Conservation (phyloP, 2,113 vertebrate species). For the Python bivittatus region DNA sequence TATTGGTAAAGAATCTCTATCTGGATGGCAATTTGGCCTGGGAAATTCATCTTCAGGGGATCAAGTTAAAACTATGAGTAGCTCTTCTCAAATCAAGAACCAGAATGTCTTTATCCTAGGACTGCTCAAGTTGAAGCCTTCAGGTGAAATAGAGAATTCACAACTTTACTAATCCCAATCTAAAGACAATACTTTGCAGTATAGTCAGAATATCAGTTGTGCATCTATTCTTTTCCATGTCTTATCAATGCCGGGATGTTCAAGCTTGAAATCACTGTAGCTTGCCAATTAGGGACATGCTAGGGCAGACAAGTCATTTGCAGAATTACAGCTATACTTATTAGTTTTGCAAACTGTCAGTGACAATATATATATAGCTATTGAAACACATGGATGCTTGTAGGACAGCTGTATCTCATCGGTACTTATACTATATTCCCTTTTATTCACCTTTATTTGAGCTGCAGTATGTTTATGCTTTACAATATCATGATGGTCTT, state of each 20-base stretch:
- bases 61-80: neutral
- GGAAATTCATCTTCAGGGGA: neutral
- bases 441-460: slow-evolving; percentile 42
- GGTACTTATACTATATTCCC: slow-evolving; percentile 8
- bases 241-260: neutral
- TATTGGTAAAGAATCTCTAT: neutral
- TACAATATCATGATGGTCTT: slow-evolving; percentile 51
- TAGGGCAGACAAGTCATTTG: neutral
- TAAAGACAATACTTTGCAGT: neutral
- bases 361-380: slow-evolving; percentile 35
- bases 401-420: slow-evolving; percentile 37
- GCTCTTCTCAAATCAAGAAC: neutral
- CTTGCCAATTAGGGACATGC: neutral
- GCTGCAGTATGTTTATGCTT: slow-evolving; percentile 41
- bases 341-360: neutral
- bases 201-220: neutral
- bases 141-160: neutral
- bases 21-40: neutral
- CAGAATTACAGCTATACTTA: neutral
- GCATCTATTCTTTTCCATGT: neutral
- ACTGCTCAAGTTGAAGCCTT: neutral
- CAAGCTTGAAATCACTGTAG: neutral
- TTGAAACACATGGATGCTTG: slow-evolving; percentile 27
- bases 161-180: neutral
- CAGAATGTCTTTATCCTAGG: neutral